phyloP scores from a whole-genome alignment of 2,113 vertebrate species.

The Hydrolagus affinis region DNA sequence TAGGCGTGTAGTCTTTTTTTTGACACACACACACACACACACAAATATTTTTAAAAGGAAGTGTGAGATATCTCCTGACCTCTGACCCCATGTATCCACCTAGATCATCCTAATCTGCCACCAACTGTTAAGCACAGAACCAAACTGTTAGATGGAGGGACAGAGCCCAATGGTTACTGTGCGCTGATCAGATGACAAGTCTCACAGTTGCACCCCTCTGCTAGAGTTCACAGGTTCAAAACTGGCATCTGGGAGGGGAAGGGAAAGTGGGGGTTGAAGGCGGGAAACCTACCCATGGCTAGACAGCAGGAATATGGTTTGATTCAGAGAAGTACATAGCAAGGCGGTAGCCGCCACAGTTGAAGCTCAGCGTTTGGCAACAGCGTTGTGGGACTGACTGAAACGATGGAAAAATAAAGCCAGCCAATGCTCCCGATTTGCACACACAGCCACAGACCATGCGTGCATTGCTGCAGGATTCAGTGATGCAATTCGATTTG shows the following conservation, averaged over 20 bases:
- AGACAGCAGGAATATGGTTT: constrained; percentile 32
- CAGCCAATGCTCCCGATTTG: not conserved
- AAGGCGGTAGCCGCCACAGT: not conserved
- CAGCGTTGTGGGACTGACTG: constrained; percentile 17
- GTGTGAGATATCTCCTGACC: constrained; percentile 61
- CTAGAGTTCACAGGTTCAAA: constrained; percentile 64
- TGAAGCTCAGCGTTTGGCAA: constrained; percentile 18
- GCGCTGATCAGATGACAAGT: constrained; percentile 59
- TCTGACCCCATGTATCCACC: constrained; percentile 62
- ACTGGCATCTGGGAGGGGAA: constrained; percentile 40
- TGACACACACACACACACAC: not conserved
- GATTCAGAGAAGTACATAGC: constrained; percentile 13
- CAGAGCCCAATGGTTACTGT: constrained; percentile 56
- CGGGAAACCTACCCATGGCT: constrained; percentile 16
- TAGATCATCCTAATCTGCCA: constrained; percentile 83
- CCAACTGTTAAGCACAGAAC: constrained; percentile 75
- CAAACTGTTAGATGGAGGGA: constrained; percentile 60
- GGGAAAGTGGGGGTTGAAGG: too few species aligned
- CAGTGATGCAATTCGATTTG: not conserved
- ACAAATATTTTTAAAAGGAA: constrained; percentile 35
- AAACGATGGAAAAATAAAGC: constrained; percentile 8
- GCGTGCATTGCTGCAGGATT: not conserved
- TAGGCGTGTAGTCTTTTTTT: not conserved
- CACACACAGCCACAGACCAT: not conserved
- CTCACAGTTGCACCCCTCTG: constrained; percentile 56